These are phyloP conservation scores for Gnathonemus longibarbis DNA, from an alignment of 2,113 vertebrate genomes.

Conservation along the genomic window DNA sequence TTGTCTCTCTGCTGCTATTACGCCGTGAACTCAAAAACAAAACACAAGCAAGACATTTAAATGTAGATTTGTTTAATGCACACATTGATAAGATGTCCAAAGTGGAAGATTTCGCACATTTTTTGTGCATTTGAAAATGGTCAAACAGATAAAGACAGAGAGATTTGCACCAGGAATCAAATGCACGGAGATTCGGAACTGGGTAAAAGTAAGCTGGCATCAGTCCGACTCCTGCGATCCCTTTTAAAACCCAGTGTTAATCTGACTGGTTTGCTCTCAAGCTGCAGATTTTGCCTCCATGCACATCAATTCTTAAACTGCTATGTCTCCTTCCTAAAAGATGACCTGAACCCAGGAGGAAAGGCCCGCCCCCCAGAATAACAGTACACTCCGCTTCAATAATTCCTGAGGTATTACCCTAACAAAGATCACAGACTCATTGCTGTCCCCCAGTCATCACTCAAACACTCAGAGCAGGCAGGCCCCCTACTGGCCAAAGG, in stretches of 20 bases:
- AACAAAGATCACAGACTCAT: not conserved
- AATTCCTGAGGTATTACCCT: constrained; percentile 7
- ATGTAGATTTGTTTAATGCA: constrained; percentile 15
- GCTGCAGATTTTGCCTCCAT: not conserved
- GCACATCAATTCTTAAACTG: not conserved
- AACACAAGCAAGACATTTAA: not conserved
- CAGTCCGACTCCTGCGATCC: not conserved
- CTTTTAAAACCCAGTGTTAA: not conserved
- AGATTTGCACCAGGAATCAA: not conserved
- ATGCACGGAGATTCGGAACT: not conserved
- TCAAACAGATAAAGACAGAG: not conserved
- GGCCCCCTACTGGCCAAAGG: not conserved
- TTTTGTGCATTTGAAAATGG: not conserved
- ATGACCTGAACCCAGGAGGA: not conserved
- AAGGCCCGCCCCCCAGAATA: not conserved
- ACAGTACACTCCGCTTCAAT: not conserved
- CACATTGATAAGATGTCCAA: not conserved
- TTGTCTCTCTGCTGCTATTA: not conserved
- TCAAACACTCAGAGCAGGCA: not conserved
- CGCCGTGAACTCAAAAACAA: not conserved
- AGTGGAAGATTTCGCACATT: not conserved
- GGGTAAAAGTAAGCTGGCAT: not conserved
- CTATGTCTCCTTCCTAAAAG: not conserved
- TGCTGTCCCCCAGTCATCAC: not conserved
- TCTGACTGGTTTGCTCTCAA: not conserved